Evolutionary conservation across 2,113 vertebrate species (phyloP), one percentile per base, ranked within the genome.

Genomic region (Istiophorus platypterus): DNA sequence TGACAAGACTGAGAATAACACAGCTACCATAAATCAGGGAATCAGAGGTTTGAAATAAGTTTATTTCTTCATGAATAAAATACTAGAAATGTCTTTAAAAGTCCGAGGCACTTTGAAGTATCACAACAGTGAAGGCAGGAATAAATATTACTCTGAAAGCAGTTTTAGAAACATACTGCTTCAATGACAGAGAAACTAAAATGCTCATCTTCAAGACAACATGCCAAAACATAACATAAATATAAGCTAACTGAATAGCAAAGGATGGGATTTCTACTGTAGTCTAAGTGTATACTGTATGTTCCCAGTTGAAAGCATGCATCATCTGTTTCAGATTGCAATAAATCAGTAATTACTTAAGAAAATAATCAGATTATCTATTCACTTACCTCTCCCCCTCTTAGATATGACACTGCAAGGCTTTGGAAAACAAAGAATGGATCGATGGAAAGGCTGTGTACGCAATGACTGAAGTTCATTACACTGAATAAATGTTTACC

Each of bases 71-170:
- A 78, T 89, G 59, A 90, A 82, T 82, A 74, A 87, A 91, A 90
- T 85, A 85, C 76, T 27, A 58, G 41, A 92, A 93, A 90, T 92
- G 90, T 90, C 92, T 88, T 90, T 78, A 78, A 87, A 90, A 72
- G 63, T 90, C 79, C 86, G 57, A 94, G 93, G 93, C 93, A 94
- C 93, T 93, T 94, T 84, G 76, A 87, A 72, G 59, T 83, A 61
- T 85, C 64, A 89, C 77, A 79, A 85, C 72, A 67, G 59, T 84
- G 82, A 90, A 90, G 86, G 91, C 87, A 87, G 82, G 81, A 85
- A 88, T 77, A 88, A 72, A 80, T 73, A 62, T 84, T 89, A 84
- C 51, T 74, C 67, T 81, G 27, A 75, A 80, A 82, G 26, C 58
- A 67, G 31, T 78, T 76, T 77, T 67, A 66, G 54, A 84, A 84